Evolutionary conservation across 2,113 vertebrate genomes (phyloP).

Genomic region (Callochromis pleurospilus): DNA sequence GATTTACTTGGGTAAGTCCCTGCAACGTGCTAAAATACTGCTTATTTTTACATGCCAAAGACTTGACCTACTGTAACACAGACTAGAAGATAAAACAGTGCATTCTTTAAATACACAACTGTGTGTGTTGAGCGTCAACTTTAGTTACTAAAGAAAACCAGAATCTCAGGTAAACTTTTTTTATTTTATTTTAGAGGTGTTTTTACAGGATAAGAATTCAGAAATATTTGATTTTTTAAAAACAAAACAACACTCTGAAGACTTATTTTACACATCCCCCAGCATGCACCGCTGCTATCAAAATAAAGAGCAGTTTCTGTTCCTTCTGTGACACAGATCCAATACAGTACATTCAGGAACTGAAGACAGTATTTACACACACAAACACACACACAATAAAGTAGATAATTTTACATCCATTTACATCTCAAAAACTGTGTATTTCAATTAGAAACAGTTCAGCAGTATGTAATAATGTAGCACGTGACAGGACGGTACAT

Average conservation of each 20-base stretch:
- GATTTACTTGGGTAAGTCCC: background rate
- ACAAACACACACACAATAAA: background rate
- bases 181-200: background rate
- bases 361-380: background rate
- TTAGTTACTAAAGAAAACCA: background rate
- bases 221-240: background rate
- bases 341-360: background rate
- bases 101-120: background rate
- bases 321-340: background rate
- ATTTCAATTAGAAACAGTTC: background rate
- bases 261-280: background rate
- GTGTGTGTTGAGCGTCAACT: fast-evolving
- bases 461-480: background rate
- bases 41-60: background rate
- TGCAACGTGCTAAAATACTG: background rate
- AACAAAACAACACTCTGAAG: background rate
- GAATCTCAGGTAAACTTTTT: background rate
- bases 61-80: background rate
- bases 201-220: background rate
- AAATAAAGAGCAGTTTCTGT: background rate
- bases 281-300: background rate
- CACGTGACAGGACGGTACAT: background rate
- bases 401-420: background rate
- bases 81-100: background rate
- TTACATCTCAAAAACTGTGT: background rate